Conservation (phyloP, 2,113 vertebrate species). For the Nipponia nippon region DNA sequence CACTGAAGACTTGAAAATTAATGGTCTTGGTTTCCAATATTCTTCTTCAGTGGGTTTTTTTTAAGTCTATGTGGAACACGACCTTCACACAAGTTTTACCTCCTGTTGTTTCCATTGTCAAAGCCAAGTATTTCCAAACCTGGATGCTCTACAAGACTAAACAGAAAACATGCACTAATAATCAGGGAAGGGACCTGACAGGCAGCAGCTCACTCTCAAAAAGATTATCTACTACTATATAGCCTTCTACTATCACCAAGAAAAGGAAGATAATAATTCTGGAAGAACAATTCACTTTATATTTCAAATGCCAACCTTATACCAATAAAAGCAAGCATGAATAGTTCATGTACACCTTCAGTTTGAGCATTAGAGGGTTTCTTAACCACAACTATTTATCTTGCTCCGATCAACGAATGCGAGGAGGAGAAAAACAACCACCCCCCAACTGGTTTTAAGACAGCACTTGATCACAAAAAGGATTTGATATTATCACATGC, state of each 20-base stretch:
- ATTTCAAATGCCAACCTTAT: neutral
- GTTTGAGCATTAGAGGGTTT: neutral
- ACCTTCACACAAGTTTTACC: neutral
- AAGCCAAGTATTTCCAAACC: neutral
- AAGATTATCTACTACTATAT: neutral
- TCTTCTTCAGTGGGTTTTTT: neutral
- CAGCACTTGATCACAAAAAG: neutral
- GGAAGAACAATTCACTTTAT: neutral
- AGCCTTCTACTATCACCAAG: neutral
- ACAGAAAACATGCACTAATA: neutral
- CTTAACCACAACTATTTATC: neutral
- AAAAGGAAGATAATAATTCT: neutral
- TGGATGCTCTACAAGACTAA: neutral
- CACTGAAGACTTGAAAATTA: neutral
- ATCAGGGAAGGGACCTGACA: neutral
- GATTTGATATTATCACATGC: neutral
- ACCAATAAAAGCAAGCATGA: neutral
- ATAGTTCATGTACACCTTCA: rapidly evolving
- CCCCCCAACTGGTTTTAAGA: neutral
- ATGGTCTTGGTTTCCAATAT: neutral
- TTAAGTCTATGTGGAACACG: neutral
- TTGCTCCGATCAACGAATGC: neutral
- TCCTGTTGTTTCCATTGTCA: neutral
- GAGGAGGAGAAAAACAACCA: neutral
- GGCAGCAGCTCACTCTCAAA: neutral